Percentiles rank a stretch among this genome's conserved stretches.
These are phyloP conservation scores for Emydoidea blandingii DNA, from an alignment of 2,797 vertebrate genomes.

Conservation along the genomic window DNA sequence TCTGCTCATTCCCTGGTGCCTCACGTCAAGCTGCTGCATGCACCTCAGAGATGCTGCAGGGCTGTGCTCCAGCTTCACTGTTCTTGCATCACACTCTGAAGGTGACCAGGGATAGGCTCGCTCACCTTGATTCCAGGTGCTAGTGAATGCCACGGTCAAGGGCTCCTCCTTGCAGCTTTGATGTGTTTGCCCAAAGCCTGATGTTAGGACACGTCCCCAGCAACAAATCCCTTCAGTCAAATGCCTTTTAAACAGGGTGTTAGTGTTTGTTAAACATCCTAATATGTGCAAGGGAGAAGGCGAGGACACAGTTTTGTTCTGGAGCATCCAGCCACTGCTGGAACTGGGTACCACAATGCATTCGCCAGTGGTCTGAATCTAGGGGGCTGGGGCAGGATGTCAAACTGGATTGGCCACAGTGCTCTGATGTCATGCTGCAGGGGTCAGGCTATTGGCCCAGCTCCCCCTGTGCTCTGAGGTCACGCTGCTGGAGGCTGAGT, in stretches of 20 bases:
- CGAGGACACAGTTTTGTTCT: neutral
- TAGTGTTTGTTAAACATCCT: neutral
- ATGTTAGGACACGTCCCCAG: neutral
- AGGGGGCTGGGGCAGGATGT: too few relatives aligned
- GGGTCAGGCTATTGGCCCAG: too few relatives aligned
- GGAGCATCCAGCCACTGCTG: neutral
- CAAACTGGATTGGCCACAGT: neutral
- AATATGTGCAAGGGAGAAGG: neutral
- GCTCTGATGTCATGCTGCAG: too few relatives aligned
- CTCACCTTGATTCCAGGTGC: neutral
- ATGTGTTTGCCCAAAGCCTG: neutral
- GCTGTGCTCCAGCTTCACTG: neutral
- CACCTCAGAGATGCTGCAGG: neutral
- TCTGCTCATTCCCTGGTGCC: neutral
- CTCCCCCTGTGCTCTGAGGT: too few relatives aligned
- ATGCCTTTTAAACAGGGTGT: neutral
- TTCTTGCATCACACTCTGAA: neutral
- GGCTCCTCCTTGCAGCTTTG: neutral
- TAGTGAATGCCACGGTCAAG: neutral
- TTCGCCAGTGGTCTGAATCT: neutral
- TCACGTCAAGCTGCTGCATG: neutral
- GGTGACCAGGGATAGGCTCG: neutral
- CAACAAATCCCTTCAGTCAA: neutral
- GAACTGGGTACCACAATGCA: neutral
- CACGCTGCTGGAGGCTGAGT: too few relatives aligned